Conservation (phyloP, 2,888 invertebrate species). For the Mellilla xanthometata region DNA sequence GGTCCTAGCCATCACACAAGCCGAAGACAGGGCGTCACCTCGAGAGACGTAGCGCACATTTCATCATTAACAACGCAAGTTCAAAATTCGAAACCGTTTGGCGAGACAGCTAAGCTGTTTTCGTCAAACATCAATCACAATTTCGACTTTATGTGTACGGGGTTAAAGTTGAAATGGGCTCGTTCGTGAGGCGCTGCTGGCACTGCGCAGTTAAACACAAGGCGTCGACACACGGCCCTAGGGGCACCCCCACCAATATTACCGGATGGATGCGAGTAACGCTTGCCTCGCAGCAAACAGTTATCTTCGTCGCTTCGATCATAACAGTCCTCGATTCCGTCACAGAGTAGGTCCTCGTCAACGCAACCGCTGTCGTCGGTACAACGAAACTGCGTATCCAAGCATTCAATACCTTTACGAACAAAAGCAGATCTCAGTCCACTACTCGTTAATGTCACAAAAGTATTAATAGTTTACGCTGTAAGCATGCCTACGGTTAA, state of each 20-base stretch:
- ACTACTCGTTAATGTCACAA: slow-evolving; percentile 22
- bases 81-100: background rate
- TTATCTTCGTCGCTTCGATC: slow-evolving; percentile 85
- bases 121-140: background rate
- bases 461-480: slow-evolving; percentile 21
- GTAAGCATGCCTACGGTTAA: slow-evolving; percentile 51
- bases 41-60: background rate
- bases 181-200: background rate
- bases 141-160: background rate
- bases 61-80: background rate
- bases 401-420: slow-evolving; percentile 67
- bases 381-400: slow-evolving; percentile 74
- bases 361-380: slow-evolving; percentile 84
- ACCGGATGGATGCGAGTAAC: slow-evolving; percentile 42
- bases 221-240: slow-evolving; percentile 54
- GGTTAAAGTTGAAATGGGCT: background rate
- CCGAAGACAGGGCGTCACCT: background rate
- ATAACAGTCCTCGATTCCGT: slow-evolving; percentile 83
- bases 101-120: no score
- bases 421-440: slow-evolving; percentile 30
- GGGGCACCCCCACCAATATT: slow-evolving; percentile 43
- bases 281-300: slow-evolving; percentile 77
- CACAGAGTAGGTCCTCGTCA: slow-evolving; percentile 80
- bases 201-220: slow-evolving; percentile 4
- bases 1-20: background rate